Conservation (phyloP, 2,797 vertebrate genomes). For the Choloepus didactylus region DNA sequence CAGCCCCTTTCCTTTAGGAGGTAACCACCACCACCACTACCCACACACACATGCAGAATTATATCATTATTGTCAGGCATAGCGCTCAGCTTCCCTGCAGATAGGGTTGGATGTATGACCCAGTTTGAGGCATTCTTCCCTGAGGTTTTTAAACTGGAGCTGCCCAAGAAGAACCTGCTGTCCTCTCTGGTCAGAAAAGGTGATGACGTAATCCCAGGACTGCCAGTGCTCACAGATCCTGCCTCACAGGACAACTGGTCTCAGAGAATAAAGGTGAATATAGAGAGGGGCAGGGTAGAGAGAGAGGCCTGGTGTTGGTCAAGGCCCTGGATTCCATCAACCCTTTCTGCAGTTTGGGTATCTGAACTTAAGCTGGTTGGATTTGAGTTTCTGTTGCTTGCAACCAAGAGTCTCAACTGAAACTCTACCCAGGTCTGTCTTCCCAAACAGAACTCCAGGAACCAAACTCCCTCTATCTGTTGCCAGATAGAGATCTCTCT, state of each 20-base stretch:
- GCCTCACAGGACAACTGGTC: neutral
- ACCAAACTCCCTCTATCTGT: neutral
- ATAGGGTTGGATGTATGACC: neutral
- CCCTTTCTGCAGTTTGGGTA: too few relatives aligned
- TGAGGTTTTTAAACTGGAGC: neutral
- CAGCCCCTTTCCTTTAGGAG: neutral
- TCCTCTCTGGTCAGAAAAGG: neutral
- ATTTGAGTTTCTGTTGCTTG: too few relatives aligned
- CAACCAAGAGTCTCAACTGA: too few relatives aligned
- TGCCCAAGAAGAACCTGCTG: too few relatives aligned
- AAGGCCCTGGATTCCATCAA: too few relatives aligned
- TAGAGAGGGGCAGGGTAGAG: too few relatives aligned
- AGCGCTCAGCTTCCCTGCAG: neutral
- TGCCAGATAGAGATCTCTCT: neutral
- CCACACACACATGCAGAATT: neutral
- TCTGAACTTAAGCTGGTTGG: too few relatives aligned
- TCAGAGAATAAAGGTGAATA: neutral
- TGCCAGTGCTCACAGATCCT: neutral
- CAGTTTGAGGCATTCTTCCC: neutral
- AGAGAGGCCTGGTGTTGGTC: too few relatives aligned
- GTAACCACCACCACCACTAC: neutral
- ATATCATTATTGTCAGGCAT: neutral
- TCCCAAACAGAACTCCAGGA: neutral
- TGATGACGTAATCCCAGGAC: neutral
- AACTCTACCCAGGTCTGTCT: neutral